These are phyloP conservation scores for Oithona nana DNA, from an alignment of 2,888 invertebrate genomes.

Conservation along the genomic window DNA sequence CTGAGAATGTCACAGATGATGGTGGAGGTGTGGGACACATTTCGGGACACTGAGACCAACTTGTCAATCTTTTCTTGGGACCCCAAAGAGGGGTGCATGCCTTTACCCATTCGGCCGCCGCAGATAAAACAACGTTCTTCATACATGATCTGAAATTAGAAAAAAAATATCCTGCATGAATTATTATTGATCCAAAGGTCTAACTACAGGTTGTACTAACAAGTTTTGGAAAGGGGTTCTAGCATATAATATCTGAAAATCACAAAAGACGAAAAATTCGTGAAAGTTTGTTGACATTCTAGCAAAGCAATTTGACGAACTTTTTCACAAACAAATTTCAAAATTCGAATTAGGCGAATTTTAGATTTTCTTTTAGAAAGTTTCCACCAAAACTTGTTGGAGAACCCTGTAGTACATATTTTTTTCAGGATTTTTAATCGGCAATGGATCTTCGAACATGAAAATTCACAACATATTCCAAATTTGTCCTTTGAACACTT, in stretches of 20 bases:
- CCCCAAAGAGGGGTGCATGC: slow-evolving; percentile 1
- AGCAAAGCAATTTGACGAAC: no score
- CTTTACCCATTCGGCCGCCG: not conserved
- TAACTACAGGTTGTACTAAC: no score
- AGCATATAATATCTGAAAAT: no score
- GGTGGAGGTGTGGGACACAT: slow-evolving; percentile 6
- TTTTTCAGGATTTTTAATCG: not conserved
- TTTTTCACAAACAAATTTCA: no score
- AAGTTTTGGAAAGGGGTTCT: no score
- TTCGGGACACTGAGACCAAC: slow-evolving; percentile 4
- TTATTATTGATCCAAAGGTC: not conserved
- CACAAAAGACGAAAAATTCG: no score
- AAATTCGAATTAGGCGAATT: no score
- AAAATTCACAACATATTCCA: slow-evolving; percentile 84
- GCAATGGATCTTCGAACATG: slow-evolving; percentile 39
- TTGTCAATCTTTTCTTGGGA: slow-evolving; percentile 7
- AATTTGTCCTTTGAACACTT: slow-evolving; percentile 76
- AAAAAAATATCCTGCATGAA: not conserved
- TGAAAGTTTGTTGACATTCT: no score
- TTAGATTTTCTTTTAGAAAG: no score
- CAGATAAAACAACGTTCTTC: slow-evolving; percentile 15
- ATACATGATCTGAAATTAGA: not conserved
- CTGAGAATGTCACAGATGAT: slow-evolving; percentile 15
- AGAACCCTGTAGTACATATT: no score
- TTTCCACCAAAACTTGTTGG: no score